A percentile compares a stretch with the other conserved stretches of the same genome.
Evolutionary conservation across 2,888 invertebrate species (phyloP).

Genomic region (Pandemis corylana): DNA sequence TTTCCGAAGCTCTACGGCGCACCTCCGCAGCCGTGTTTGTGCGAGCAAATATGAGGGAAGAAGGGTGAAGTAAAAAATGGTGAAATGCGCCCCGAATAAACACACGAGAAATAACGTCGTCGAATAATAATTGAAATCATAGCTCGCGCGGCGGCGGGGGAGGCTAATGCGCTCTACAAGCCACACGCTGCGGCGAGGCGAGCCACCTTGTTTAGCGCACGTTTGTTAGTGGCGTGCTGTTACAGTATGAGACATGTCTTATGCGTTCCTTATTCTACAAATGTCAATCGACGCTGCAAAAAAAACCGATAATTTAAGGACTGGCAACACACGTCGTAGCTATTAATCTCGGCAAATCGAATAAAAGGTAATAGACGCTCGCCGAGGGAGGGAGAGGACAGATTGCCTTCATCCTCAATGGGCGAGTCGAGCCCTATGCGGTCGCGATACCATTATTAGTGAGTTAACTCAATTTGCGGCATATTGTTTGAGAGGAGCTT

Average conservation of each 20-base stretch:
- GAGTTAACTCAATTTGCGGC: constrained; percentile 84
- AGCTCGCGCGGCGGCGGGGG: constrained; percentile 62
- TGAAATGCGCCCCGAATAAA: constrained; percentile 78
- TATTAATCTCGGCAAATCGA: constrained; percentile 79
- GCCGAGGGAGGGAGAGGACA: constrained; percentile 64
- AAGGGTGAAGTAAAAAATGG: constrained; percentile 78
- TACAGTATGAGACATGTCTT: constrained; percentile 16
- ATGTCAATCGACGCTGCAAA: constrained; percentile 50
- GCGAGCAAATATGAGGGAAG: constrained; percentile 70
- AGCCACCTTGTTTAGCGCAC: constrained; percentile 43
- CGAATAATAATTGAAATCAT: constrained; percentile 84
- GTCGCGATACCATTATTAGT: constrained; percentile 82
- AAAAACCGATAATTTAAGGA: constrained; percentile 53
- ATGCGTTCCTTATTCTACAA: constrained; percentile 43
- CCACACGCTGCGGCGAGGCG: constrained; percentile 53
- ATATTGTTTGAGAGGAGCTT: constrained; percentile 83
- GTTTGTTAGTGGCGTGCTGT: constrained; percentile 32
- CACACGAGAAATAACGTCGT: constrained; percentile 81
- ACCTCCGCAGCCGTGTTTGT: constrained; percentile 70
- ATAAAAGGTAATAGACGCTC: constrained; percentile 75
- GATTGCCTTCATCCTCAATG: constrained; percentile 75
- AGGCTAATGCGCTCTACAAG: constrained; percentile 58
- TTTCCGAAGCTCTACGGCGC: constrained; percentile 68
- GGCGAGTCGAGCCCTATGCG: constrained; percentile 69
- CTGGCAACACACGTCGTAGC: constrained; percentile 64